Evolutionary conservation across 2,888 invertebrate genomes (phyloP).

Genomic region (Acronicta alni): DNA sequence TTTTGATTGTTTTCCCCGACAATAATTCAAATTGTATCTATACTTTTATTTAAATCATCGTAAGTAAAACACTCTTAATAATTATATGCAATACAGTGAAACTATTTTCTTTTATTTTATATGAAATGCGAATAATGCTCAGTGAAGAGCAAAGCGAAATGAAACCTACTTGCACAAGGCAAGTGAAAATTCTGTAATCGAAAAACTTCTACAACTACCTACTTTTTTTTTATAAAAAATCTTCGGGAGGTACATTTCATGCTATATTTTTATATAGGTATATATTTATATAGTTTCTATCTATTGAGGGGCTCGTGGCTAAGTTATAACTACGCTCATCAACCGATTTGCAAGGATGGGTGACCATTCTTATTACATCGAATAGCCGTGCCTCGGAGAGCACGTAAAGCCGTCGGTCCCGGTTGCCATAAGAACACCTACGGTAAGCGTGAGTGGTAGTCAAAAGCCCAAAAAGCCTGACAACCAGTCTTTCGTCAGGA

Average conservation of each 20-base stretch:
- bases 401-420: too few species aligned
- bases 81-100: not conserved
- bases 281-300: too few species aligned
- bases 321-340: too few species aligned
- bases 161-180: conserved; percentile 15
- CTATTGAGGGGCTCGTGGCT: too few species aligned
- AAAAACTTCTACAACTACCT: conserved; percentile 17
- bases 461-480: too few species aligned
- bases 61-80: not conserved
- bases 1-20: conserved; percentile 29
- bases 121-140: conserved; percentile 12
- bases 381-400: too few species aligned
- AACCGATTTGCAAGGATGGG: too few species aligned
- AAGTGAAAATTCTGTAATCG: conserved; percentile 31
- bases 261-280: not conserved
- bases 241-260: not conserved
- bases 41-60: conserved; percentile 14
- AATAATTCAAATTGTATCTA: conserved; percentile 28
- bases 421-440: too few species aligned
- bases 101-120: not conserved
- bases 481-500: too few species aligned
- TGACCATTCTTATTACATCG: too few species aligned
- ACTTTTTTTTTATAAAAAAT: not conserved
- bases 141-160: conserved; percentile 17
- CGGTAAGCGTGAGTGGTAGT: too few species aligned